phyloP scores from a whole-genome alignment of 2,888 invertebrate species.

The Flabesymbios commensalis region DNA sequence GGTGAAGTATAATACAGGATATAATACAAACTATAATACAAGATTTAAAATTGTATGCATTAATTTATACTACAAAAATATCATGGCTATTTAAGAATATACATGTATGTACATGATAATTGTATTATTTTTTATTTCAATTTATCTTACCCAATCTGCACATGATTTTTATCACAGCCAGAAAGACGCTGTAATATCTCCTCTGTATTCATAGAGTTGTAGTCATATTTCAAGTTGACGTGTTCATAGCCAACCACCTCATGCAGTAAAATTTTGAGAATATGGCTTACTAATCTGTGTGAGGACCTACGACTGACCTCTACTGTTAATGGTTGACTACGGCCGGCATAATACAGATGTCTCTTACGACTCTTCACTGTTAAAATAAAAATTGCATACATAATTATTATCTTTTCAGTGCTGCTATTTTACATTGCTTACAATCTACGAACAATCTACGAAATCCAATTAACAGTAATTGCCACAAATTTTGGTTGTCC shows the following conservation, averaged over 20 bases:
- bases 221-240: constrained; percentile 23
- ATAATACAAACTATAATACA: too few relatives aligned
- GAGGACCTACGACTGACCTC: constrained; percentile 57
- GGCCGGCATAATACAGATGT: constrained; percentile 47
- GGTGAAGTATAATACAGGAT: too few relatives aligned
- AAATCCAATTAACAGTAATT: too few relatives aligned
- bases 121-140: background rate
- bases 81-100: too few relatives aligned
- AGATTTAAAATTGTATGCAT: too few relatives aligned
- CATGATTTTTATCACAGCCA: constrained; percentile 39
- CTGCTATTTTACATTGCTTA: too few relatives aligned
- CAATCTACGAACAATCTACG: too few relatives aligned
- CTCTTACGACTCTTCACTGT: constrained; percentile 39
- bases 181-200: constrained; percentile 53
- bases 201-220: constrained; percentile 49
- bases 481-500: too few relatives aligned
- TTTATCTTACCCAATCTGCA: background rate
- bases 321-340: constrained; percentile 46
- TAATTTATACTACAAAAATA: too few relatives aligned
- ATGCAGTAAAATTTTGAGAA: constrained; percentile 59
- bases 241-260: constrained; percentile 53
- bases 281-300: constrained; percentile 59
- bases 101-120: too few relatives aligned
- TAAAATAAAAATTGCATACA: too few relatives aligned
- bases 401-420: too few relatives aligned